These are phyloP conservation scores for Abrostola triplasia DNA, from an alignment of 2,888 invertebrate genomes.

Conservation along the genomic window DNA sequence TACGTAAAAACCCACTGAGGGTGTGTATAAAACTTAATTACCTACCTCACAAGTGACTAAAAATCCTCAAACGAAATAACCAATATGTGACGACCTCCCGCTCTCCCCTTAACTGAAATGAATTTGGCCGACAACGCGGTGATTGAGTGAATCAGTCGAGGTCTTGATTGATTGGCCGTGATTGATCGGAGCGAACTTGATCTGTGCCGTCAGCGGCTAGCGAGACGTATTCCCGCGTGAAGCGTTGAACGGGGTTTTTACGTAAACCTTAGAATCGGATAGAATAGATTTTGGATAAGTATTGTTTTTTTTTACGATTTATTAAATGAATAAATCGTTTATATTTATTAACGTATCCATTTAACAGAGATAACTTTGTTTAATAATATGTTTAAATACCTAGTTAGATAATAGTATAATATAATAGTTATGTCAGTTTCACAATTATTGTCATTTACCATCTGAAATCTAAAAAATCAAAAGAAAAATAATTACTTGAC, in stretches of 20 bases:
- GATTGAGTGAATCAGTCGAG: conserved; percentile 1
- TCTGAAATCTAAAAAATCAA: too few species aligned
- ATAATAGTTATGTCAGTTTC: too few species aligned
- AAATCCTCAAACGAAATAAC: background rate
- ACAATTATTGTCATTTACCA: too few species aligned
- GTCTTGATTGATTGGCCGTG: conserved; percentile 6
- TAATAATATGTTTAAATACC: too few species aligned
- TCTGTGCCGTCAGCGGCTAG: background rate
- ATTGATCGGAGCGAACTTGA: conserved; percentile 1
- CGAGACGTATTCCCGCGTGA: background rate
- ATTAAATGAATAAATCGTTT: too few species aligned
- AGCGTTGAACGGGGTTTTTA: background rate
- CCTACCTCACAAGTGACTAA: conserved; percentile 2
- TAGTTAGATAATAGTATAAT: too few species aligned
- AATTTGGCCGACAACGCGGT: background rate
- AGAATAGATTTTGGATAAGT: background rate
- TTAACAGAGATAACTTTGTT: too few species aligned
- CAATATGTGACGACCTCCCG: background rate
- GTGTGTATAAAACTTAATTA: background rate
- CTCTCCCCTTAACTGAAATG: background rate
- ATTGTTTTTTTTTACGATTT: too few species aligned
- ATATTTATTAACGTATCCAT: too few species aligned
- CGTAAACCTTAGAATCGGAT: background rate
- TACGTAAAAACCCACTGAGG: background rate
- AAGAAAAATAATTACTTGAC: too few species aligned